A percentile compares a stretch with the other conserved stretches of the same genome.
phyloP scores from a whole-genome alignment of 2,113 vertebrate genomes.

The Onychostruthus taczanowskii region DNA sequence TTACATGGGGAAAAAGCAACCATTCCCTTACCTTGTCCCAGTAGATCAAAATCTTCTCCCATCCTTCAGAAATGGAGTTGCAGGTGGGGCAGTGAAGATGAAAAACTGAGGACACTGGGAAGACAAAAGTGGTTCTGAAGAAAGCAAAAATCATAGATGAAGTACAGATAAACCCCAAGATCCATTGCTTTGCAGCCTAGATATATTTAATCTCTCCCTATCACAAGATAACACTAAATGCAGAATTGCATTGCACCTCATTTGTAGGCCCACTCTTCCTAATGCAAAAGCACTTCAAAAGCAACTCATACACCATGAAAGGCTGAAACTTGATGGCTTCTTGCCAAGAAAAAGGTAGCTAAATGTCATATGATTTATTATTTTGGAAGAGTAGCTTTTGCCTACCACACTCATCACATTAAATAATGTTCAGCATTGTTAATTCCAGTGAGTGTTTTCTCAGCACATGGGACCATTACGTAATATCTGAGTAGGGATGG shows the following conservation, averaged over 20 bases:
- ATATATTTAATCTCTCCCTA: not conserved
- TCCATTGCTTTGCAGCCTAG: not conserved
- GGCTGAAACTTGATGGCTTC: not conserved
- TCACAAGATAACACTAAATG: not conserved
- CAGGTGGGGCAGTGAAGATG: not conserved
- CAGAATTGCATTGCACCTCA: not conserved
- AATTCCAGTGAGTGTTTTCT: not conserved
- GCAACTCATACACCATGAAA: not conserved
- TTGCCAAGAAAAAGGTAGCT: constrained; percentile 3
- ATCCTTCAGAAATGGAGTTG: not conserved
- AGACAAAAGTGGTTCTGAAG: not conserved
- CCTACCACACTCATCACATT: not conserved
- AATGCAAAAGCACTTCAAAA: not conserved
- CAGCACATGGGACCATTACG: not conserved
- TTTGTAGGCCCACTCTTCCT: not conserved
- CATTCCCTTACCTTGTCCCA: not conserved
- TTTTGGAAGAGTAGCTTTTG: not conserved
- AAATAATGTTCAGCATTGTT: not conserved
- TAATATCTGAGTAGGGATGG: not conserved
- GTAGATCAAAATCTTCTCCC: not conserved
- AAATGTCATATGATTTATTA: not conserved
- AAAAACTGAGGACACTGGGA: not conserved
- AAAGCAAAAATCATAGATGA: not conserved
- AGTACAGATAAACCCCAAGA: not conserved
- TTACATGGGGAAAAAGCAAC: not conserved